A percentile compares a stretch with the other conserved stretches of the same genome.
Evolutionary conservation across 2,113 vertebrate species (phyloP).

Genomic region (Anhinga anhinga): DNA sequence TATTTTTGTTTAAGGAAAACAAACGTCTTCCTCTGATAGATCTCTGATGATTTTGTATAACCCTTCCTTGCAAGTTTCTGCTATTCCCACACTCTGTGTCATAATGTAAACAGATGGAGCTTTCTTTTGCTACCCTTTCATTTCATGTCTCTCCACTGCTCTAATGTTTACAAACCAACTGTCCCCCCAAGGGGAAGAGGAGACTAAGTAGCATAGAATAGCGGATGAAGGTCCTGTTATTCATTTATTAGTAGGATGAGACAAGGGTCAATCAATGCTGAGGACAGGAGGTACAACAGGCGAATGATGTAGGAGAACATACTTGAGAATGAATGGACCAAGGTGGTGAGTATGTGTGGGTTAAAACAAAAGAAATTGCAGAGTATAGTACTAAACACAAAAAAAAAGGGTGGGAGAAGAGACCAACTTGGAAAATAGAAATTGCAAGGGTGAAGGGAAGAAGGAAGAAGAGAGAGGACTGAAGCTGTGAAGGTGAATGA

Average conservation of each 20-base stretch:
- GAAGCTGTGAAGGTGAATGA: not conserved
- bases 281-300: not conserved
- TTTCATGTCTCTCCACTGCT: not conserved
- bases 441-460: not conserved
- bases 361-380: not conserved
- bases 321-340: not conserved
- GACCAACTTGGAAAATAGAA: not conserved
- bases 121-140: not conserved
- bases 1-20: not conserved
- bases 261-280: not conserved
- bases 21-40: not conserved
- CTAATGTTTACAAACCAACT: not conserved
- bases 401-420: not conserved
- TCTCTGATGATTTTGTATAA: not conserved
- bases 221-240: not conserved
- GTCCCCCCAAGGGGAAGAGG: not conserved
- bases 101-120: not conserved
- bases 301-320: not conserved
- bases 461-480: not conserved
- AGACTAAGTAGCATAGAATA: not conserved
- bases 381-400: not conserved
- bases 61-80: not conserved
- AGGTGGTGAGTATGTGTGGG: not conserved
- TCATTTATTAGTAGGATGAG: not conserved
- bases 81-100: not conserved